Evolutionary conservation across 1,140 invertebrate species (phyloP), one percentile per base, ranked within the genome.

Genomic region (Drosophila ironensis): DNA sequence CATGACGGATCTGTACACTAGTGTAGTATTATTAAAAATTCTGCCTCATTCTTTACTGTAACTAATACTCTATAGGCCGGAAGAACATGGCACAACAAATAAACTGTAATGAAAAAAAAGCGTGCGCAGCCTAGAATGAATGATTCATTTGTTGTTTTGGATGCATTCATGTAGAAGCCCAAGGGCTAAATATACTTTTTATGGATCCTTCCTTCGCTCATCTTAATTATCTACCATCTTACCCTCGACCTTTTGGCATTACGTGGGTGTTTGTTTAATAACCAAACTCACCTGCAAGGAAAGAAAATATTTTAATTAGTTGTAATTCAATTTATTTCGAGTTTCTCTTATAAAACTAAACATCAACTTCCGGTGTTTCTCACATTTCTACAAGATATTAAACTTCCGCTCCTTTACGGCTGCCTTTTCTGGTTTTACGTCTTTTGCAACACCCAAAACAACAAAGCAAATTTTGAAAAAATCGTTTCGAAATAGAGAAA

Each of bases 391-490:
- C 20, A 22, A 51, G 42, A 48, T 38, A 37, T 7, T 25, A 33
- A 12, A 41, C 20, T 60, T 60, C 46, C 51, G 48, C 70, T 52
- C 60, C 48, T 67, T 69, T 19, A 57, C 11, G 19, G 25, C 12
- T 38, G 46, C 28, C 5, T 51, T 35, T 56, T 24, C 45, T 51
- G 12, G 19, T 3, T 80, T 81, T 72, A 82, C 51, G 72, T 68
- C 67, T 82, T 81, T 72, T 69, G 67, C 77, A 81, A 75, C 76
- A 56, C 54, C 50, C 50, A 33, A 50, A 76, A 67, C 30, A 45
- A 24, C 40, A 30, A 66, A 61, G n/a, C 24, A 19, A 60, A n/a
- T n/a, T n/a, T n/a, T n/a, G n/a, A n/a, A n/a, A n/a, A n/a, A n/a
- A n/a, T n/a, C n/a, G n/a, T 82, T 82, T 82, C 66, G 41, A 82